Base-by-base conservation (phyloP, 2,113 vertebrate species). In the Aphelocoma coerulescens region DNA sequence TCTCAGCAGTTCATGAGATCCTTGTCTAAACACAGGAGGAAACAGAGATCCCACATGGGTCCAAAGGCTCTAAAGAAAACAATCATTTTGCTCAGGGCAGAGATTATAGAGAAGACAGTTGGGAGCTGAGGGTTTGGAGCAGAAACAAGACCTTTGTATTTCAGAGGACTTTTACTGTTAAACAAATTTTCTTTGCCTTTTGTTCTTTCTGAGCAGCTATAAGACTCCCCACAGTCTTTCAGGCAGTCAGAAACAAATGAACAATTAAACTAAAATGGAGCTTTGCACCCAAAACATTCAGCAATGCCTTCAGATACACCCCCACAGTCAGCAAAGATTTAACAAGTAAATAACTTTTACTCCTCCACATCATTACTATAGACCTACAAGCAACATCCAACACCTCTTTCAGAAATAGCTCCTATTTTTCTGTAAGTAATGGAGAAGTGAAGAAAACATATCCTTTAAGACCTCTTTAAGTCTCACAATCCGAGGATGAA, bases 311-410 rank as follows among this genome's bases (percentile, higher is more conserved):
- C 92, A 95, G 88, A 97, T 69, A 88, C 90, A 89, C 73, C 73
- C 80, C 80, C 86, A 5, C 57, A 95, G 83, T 30, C 89, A 95
- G 72, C 63, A 88, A 86, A 95, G 90, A 83, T 81, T 91, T 87
- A 93, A 84, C 86, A 92, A 96, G 83, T 91, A 92, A 94, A 81
- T 92, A 93, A 95, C 72, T 94, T 76, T 24, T 69, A 89, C 92
- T 95, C 91, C 93, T 96, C 92, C 86, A 84, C 57, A 91, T 84
- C 89, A 86, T 93, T 92, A 90, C 79, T 79, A 71, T 30, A 84
- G 73, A 96, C 63, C 76, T 87, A 93, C 76, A 84, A 92, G 73
- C 52, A 91, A 78, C 68, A 91, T 35, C 32, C 74, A 89, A 85
- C 84, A 89, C 48, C 73, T 84, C 79, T 88, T 82, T 88, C 76